A percentile compares a stretch with the other conserved stretches of the same genome.
Conservation (phyloP, 2,797 vertebrate species). For the Chaunax sp. region DNA sequence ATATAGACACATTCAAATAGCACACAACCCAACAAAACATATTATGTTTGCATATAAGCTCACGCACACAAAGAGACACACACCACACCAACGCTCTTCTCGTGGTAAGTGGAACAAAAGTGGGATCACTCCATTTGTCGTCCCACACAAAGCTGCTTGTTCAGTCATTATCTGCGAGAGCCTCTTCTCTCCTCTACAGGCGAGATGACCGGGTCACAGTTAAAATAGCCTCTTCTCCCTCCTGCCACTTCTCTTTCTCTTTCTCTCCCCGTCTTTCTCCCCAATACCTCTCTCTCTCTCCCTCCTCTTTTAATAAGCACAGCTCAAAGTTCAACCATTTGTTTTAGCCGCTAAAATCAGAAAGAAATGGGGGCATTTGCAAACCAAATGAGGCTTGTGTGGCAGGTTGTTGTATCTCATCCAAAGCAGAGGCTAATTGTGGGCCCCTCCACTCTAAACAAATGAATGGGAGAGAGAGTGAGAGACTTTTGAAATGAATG, state of each 20-base stretch:
- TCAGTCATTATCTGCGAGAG: conserved; percentile 82
- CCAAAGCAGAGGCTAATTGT: conserved; percentile 82
- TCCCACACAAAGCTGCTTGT: conserved; percentile 83
- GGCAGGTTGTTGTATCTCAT: conserved; percentile 75
- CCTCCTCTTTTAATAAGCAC: conserved; percentile 64
- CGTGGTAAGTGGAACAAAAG: conserved; percentile 72
- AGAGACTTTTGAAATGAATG: conserved; percentile 57
- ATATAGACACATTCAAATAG: conserved; percentile 71
- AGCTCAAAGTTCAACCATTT: conserved; percentile 76
- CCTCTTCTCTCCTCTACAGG: conserved; percentile 78
- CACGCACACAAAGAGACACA: conserved; percentile 36
- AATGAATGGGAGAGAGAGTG: conserved; percentile 61
- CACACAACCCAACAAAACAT: conserved; percentile 54
- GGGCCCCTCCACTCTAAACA: conserved; percentile 76
- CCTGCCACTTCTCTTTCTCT: conserved; percentile 34
- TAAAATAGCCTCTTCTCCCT: conserved; percentile 77
- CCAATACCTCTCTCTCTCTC: not conserved
- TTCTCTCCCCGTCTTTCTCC: conserved; percentile 10
- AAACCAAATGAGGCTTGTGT: conserved; percentile 83
- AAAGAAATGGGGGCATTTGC: conserved; percentile 82
- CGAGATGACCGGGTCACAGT: conserved; percentile 75
- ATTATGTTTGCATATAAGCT: conserved; percentile 64
- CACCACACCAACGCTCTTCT: conserved; percentile 58
- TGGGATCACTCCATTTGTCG: conserved; percentile 80
- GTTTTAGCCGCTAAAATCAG: conserved; percentile 81